Evolutionary conservation across 2,888 invertebrate species (phyloP), one percentile per base, ranked within the genome.

Genomic region (Microlaimidae sp.): DNA sequence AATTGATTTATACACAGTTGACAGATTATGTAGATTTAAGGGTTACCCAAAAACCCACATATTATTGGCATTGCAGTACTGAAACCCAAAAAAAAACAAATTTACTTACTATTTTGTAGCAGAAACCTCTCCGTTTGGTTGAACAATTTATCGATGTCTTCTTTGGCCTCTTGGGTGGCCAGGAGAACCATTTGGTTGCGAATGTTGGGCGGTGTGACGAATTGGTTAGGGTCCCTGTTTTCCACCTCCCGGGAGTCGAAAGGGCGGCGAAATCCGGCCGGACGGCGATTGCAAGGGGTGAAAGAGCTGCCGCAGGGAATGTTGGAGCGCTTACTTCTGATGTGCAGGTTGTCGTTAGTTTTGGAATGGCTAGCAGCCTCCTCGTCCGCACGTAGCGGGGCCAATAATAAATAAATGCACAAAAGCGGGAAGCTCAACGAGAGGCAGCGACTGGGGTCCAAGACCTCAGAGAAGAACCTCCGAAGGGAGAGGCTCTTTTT

Each of bases 41-140:
- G n/a, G n/a, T n/a, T n/a, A n/a, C n/a, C n/a, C n/a, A n/a, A n/a
- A n/a, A n/a, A n/a, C n/a, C n/a, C n/a, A n/a, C n/a, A n/a, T n/a
- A n/a, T n/a, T n/a, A n/a, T n/a, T n/a, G n/a, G n/a, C n/a, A n/a
- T n/a, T n/a, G n/a, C n/a, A n/a, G n/a, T n/a, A n/a, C n/a, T n/a
- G n/a, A n/a, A n/a, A n/a, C n/a, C n/a, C 32, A 32, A 32, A 7
- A 32, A 7, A 32, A 13, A 32, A 32, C 7, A 17, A 17, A 13
- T 32, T 41, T 27, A n/a, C 26, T 24, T 54, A 54, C 51, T 53
- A 25, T 10, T 56, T 54, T 41, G 58, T 54, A 55, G 58, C 51
- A 59, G 56, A 52, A 51, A 55, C 60, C 43, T 45, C 51, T 63
- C 63, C 0, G 63, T 63, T 17, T 59, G 54, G 50, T 63, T 62